These are phyloP conservation scores for Tiliacea aurago DNA, from an alignment of 2,888 invertebrate genomes.

Conservation along the genomic window DNA sequence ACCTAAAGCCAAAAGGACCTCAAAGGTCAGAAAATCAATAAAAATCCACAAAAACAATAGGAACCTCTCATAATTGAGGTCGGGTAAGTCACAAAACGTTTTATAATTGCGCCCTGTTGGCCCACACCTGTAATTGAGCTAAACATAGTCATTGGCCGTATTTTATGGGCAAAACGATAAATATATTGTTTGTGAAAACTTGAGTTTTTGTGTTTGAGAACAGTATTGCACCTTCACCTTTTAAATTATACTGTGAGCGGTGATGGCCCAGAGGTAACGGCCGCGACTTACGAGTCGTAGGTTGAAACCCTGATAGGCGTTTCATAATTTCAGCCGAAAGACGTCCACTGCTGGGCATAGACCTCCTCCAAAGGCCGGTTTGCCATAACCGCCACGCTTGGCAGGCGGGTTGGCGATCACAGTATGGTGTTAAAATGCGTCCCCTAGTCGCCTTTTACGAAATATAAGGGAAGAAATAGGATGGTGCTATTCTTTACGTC, in stretches of 20 bases:
- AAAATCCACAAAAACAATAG: slow-evolving; percentile 60
- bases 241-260: slow-evolving; percentile 9
- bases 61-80: slow-evolving; percentile 48
- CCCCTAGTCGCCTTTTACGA: too few relatives aligned
- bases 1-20: slow-evolving; percentile 15
- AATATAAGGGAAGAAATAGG: too few relatives aligned
- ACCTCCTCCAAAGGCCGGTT: too few relatives aligned
- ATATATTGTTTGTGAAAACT: slow-evolving; percentile 58
- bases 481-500: too few relatives aligned
- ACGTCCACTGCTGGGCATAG: too few relatives aligned
- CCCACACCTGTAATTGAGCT: slow-evolving; percentile 73
- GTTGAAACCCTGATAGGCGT: too few relatives aligned
- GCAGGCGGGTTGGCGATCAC: too few relatives aligned
- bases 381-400: too few relatives aligned
- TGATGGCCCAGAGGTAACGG: too few relatives aligned
- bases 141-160: slow-evolving; percentile 76
- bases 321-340: too few relatives aligned
- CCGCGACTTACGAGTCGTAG: too few relatives aligned
- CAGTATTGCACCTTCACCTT: slow-evolving; percentile 20
- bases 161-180: slow-evolving; percentile 68
- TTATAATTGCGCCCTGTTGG: slow-evolving; percentile 74
- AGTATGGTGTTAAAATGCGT: too few relatives aligned
- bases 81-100: slow-evolving; percentile 78
- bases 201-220: slow-evolving; percentile 34
- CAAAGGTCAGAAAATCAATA: slow-evolving; percentile 60